Base-by-base conservation (phyloP, 2,888 invertebrate species). In the Drosophila buzzatii region DNA sequence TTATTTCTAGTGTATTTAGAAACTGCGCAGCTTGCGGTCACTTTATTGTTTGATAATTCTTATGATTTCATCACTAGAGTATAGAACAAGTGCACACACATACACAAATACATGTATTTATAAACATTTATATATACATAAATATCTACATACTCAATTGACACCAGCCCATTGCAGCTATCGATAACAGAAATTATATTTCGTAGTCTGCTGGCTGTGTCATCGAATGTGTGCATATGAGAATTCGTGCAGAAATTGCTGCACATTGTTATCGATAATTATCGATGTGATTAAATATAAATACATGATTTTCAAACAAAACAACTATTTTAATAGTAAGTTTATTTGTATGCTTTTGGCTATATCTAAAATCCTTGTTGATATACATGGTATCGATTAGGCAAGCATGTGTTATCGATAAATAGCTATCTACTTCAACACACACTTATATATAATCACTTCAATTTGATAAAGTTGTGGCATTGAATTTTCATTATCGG, bases 181-280 rank as follows among this genome's bases (percentile, higher is more conserved):
- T 37, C 37, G 45, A 44, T 44, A 45, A 23, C 35, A 47, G 14
- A 27, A 8, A 47, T 23, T 31, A 37, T 37, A 20, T 9, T 23
- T 23, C n/a, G 39, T 31, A 18, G 23, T 10, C 33, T 16, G 16
- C 10, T 35, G 2, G 9, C 16, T 31, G 41, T n/a, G 42, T 14
- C 20, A 42, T 41, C 12, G 31, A 14, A 12, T 42, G 12, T 49
- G 20, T n/a, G 18, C 37, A 16, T 16, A 33, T 18, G 18, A 12
- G 23, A 33, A 51, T 12, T 51, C 12, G 18, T 51, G 18, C n/a
- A n/a, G 6, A 12, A 12, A 35, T 18, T 18, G 31, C 14, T 44
- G 33, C 56, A 33, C 20, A n/a, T n/a, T 14, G 18, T 27, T 37
- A 47, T 59, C 59, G 59, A 59, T 59, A 59, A 39, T 39, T 39